A percentile compares a stretch with the other conserved stretches of the same genome.
Evolutionary conservation across 2,113 vertebrate species (phyloP).

Genomic region (Siniperca chuatsi): DNA sequence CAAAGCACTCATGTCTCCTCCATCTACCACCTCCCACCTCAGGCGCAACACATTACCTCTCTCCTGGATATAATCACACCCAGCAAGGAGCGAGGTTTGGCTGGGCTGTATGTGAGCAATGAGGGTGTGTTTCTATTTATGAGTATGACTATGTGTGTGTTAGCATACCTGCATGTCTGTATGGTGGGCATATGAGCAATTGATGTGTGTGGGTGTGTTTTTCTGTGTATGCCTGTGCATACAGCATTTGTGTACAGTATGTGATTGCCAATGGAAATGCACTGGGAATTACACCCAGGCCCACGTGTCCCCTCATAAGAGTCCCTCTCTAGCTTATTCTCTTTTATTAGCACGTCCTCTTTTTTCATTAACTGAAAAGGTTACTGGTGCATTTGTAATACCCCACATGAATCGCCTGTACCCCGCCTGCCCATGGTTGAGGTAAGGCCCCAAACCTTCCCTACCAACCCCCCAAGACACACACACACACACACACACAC

Average conservation of each 20-base stretch:
- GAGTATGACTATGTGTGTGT: slow-evolving; percentile 26
- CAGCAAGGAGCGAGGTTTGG: slow-evolving; percentile 43
- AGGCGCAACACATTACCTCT: slow-evolving; percentile 67
- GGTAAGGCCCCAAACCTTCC: slow-evolving; percentile 43
- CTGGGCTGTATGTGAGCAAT: slow-evolving; percentile 17
- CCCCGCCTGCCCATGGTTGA: slow-evolving; percentile 12
- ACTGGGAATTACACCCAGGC: slow-evolving; percentile 52
- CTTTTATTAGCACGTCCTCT: slow-evolving; percentile 77
- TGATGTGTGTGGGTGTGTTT: slow-evolving; percentile 28
- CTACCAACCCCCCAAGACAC: not conserved
- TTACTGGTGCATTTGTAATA: slow-evolving; percentile 77
- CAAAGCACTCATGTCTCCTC: slow-evolving; percentile 75
- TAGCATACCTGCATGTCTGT: slow-evolving; percentile 32
- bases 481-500: not conserved
- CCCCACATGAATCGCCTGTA: slow-evolving; percentile 49
- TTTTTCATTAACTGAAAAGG: slow-evolving; percentile 84
- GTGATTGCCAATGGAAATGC: slow-evolving; percentile 46
- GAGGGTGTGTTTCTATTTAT: slow-evolving; percentile 49
- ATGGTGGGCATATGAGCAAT: slow-evolving; percentile 10
- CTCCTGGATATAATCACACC: slow-evolving; percentile 72
- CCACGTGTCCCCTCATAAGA: slow-evolving; percentile 52
- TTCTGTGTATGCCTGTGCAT: slow-evolving; percentile 7
- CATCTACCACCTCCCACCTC: slow-evolving; percentile 69
- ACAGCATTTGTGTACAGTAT: slow-evolving; percentile 5
- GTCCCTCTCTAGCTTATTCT: slow-evolving; percentile 68